Evolutionary conservation across 2,797 vertebrate genomes (phyloP).

Genomic region (Gymnodraco acuticeps): DNA sequence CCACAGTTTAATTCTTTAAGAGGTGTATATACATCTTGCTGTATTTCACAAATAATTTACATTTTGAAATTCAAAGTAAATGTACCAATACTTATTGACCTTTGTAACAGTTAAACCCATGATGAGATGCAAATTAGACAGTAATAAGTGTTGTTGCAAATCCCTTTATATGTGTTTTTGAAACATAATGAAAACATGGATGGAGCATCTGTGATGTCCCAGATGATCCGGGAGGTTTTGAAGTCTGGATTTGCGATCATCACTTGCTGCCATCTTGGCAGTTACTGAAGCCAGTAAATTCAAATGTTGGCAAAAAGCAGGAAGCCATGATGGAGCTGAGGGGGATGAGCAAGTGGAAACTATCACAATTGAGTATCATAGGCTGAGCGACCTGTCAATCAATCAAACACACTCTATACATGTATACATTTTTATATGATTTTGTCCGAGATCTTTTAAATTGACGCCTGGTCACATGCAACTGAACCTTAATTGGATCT

Average conservation of each 20-base stretch:
- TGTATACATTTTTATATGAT: too few species aligned
- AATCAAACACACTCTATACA: background rate
- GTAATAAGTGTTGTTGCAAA: constrained; percentile 9
- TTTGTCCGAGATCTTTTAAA: background rate
- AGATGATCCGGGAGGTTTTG: constrained; percentile 31
- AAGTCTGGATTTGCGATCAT: constrained; percentile 40
- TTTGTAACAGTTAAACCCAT: background rate
- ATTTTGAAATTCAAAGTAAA: background rate
- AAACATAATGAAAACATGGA: constrained; percentile 27
- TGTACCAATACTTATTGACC: background rate
- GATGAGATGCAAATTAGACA: background rate
- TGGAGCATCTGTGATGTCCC: constrained; percentile 30
- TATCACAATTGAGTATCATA: background rate
- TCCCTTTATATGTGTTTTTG: constrained; percentile 5
- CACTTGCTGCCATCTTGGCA: constrained; percentile 41
- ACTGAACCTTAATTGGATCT: too few species aligned
- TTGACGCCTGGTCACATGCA: background rate
- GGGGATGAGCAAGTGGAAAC: background rate
- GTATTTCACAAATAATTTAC: background rate
- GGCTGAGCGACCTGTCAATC: background rate
- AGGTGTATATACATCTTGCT: background rate
- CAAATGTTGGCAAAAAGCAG: constrained; percentile 19
- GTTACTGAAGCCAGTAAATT: constrained; percentile 21
- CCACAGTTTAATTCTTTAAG: background rate
- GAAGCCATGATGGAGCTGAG: background rate